Evolutionary conservation across 2,113 vertebrate species (phyloP).

Genomic region (Apodemus speciosus): DNA sequence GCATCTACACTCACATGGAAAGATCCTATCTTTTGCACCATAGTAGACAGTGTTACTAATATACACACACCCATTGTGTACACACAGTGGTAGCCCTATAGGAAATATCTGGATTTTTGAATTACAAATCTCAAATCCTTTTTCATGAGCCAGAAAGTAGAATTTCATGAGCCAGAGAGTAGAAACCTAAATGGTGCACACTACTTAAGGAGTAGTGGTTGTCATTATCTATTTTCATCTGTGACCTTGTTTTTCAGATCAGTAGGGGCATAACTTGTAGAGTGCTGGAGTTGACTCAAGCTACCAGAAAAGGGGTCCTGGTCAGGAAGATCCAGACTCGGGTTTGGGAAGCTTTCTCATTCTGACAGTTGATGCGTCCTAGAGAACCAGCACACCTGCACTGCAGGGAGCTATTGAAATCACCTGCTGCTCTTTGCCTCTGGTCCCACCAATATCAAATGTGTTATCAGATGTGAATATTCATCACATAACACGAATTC

Average conservation of each 20-base stretch:
- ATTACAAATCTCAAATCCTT: not conserved
- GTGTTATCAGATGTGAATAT: not conserved
- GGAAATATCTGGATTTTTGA: not conserved
- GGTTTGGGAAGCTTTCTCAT: slow-evolving; percentile 13
- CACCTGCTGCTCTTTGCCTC: not conserved
- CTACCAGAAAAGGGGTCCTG: not conserved
- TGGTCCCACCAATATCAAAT: not conserved
- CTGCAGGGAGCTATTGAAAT: not conserved
- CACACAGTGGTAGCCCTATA: not conserved
- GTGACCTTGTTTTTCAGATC: not conserved
- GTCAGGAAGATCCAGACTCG: not conserved
- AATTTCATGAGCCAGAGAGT: not conserved
- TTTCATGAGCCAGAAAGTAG: not conserved
- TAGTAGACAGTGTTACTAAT: not conserved
- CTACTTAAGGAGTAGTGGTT: not conserved
- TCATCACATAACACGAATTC: not conserved
- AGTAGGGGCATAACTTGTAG: not conserved
- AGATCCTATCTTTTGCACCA: not conserved
- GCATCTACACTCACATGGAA: not conserved
- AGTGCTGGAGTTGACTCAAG: not conserved
- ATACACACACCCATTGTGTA: not conserved
- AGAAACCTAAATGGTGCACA: not conserved
- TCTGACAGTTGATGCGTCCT: not conserved
- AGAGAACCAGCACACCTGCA: not conserved
- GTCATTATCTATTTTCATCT: not conserved